phyloP scores from a whole-genome alignment of 2,113 vertebrate genomes.

The Pagrus major region DNA sequence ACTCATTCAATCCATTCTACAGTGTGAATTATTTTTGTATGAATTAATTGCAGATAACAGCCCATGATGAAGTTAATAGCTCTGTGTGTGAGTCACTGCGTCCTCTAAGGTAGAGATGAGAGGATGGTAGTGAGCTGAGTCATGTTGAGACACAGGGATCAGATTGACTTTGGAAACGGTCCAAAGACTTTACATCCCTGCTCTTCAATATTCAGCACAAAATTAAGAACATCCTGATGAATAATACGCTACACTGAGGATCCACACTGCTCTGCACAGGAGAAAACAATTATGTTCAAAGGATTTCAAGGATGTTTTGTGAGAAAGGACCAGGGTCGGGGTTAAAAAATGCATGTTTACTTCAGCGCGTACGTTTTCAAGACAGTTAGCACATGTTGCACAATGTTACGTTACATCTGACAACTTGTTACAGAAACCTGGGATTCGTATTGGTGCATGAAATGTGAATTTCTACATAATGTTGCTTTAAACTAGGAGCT shows the following conservation, averaged over 20 bases:
- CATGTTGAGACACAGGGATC: conserved; percentile 44
- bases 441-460: too few species aligned
- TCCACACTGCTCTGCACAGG: conserved; percentile 2
- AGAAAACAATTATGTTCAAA: neutral
- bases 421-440: too few species aligned
- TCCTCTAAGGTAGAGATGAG: conserved; percentile 20
- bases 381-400: too few species aligned
- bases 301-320: too few species aligned
- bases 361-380: too few species aligned
- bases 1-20: neutral
- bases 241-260: neutral
- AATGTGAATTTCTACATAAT: too few species aligned
- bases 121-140: conserved; percentile 54
- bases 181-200: conserved; percentile 16
- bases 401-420: too few species aligned
- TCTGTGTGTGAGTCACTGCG: conserved; percentile 48
- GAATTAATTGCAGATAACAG: conserved; percentile 3
- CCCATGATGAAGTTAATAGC: conserved; percentile 30
- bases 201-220: neutral
- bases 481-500: neutral
- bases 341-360: too few species aligned
- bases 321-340: too few species aligned
- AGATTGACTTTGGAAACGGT: conserved; percentile 37
- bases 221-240: conserved; percentile 8
- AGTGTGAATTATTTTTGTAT: conserved; percentile 3